Base-by-base conservation (phyloP, 2,113 vertebrate species). In the Megalops atlanticus region DNA sequence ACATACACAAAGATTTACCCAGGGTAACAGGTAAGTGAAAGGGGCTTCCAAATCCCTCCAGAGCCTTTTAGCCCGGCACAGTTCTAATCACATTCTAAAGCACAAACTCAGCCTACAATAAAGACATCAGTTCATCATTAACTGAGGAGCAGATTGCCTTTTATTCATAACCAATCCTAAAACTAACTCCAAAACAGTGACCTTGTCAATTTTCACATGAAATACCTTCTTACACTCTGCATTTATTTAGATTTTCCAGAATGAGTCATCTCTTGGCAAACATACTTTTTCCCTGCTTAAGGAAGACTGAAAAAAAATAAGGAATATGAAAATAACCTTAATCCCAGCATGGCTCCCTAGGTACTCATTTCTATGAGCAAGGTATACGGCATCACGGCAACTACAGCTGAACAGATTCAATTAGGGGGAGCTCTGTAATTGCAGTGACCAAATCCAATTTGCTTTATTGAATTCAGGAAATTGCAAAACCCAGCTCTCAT, bases 401-500 rank as follows among this genome's bases (percentile, higher is more conserved):
- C 88, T 86, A 87, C 84, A 85, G 85, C 83, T 78, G 85, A 83
- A 82, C 27, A 74, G 74, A 86, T 89, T 88, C 68, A 39, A 71
- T 71, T 24, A 77, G 76, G 31, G 6, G 4, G 14, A 36, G 69
- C 31, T 38, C 35, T 35, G 11, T 38, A 71, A 64, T 64, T 21
- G 35, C 69, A 16, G 84, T 87, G 86, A 81, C 83, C 86, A 85
- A 89, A 88, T 88, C 89, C 86, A 90, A 91, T 90, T 91, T 81
- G 85, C 87, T 85, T 85, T 77, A 91, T 89, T 91, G 86, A 90
- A 92, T 89, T 89, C 87, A 82, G 83, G 72, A 80, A 83, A 87
- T 84, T 85, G 86, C 81, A 76, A 84, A 79, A 83, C 87, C 82
- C 14, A 36, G 85, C 80, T 85, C 85, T 64, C 11, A 31, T 11